phyloP scores from a whole-genome alignment of 2,888 invertebrate genomes.

The Germaria angustata region DNA sequence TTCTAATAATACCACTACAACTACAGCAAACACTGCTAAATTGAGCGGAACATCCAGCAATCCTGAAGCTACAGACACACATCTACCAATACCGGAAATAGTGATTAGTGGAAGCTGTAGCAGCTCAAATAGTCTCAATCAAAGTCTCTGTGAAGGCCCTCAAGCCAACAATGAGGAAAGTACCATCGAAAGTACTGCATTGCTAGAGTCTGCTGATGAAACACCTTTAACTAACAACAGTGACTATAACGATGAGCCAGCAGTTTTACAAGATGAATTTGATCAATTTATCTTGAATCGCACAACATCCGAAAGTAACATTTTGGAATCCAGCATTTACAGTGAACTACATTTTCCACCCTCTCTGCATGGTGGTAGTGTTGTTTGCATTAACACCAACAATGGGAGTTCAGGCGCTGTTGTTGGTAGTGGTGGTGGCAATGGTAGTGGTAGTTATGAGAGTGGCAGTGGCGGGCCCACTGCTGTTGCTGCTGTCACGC shows the following conservation, averaged over 20 bases:
- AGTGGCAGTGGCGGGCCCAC: slow-evolving; percentile 63
- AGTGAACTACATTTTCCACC: slow-evolving; percentile 74
- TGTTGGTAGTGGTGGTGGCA: slow-evolving; percentile 36
- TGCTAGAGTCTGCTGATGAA: slow-evolving; percentile 66
- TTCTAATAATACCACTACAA: slow-evolving; percentile 53
- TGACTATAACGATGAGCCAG: slow-evolving; percentile 42
- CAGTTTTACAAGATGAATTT: slow-evolving; percentile 70
- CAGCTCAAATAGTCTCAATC: slow-evolving; percentile 72
- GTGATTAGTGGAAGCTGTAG: slow-evolving; percentile 72
- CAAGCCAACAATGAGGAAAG: slow-evolving; percentile 68
- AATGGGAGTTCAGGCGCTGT: slow-evolving; percentile 11
- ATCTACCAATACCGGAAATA: slow-evolving; percentile 73
- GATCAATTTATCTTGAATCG: slow-evolving; percentile 76
- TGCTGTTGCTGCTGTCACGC: slow-evolving; percentile 29
- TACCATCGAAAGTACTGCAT: slow-evolving; percentile 72
- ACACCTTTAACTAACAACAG: slow-evolving; percentile 3
- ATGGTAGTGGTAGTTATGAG: slow-evolving; percentile 11
- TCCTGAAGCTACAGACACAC: slow-evolving; percentile 40
- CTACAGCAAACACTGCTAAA: slow-evolving; percentile 41
- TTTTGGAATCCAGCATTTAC: slow-evolving; percentile 76
- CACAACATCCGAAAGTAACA: slow-evolving; percentile 76
- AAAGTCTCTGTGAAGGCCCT: slow-evolving; percentile 68
- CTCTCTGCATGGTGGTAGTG: slow-evolving; percentile 57
- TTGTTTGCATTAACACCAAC: slow-evolving; percentile 31
- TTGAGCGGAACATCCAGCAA: slow-evolving; percentile 54